phyloP scores from a whole-genome alignment of 2,797 vertebrate species.

The Tokudaia tokunoshimensis region DNA sequence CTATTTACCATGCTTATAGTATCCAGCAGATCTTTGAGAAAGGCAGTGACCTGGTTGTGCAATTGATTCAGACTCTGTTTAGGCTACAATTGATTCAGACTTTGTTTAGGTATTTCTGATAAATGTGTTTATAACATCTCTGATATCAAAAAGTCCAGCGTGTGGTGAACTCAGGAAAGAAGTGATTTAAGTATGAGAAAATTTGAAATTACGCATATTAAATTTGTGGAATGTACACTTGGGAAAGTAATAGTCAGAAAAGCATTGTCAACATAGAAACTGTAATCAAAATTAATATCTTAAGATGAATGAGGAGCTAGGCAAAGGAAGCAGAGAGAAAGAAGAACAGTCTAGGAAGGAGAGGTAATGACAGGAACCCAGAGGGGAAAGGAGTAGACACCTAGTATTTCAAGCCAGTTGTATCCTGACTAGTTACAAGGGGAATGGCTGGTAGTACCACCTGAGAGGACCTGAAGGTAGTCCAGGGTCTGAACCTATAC shows the following conservation, averaged over 20 bases:
- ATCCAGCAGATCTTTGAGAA: not conserved
- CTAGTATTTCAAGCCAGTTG: not conserved
- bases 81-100: not conserved
- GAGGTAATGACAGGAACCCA: not conserved
- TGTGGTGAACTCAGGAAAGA: not conserved
- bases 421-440: not conserved
- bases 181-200: not conserved
- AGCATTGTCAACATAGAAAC: not conserved
- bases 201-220: not conserved
- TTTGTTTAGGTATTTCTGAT: not conserved
- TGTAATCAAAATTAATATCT: not conserved
- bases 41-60: not conserved
- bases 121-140: not conserved
- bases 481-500: slow-evolving; percentile 1
- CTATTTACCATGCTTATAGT: not conserved
- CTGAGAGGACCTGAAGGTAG: not conserved
- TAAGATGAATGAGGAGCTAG: not conserved
- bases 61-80: not conserved
- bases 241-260: not conserved
- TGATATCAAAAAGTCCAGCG: not conserved
- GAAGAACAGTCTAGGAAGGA: slow-evolving; percentile 1
- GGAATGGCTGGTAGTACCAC: not conserved
- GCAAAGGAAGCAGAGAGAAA: not conserved
- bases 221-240: not conserved
- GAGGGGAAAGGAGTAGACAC: not conserved